Conservation (phyloP, 53 echinoderm and acorn worm species). For the Paelopatides confundens region DNA sequence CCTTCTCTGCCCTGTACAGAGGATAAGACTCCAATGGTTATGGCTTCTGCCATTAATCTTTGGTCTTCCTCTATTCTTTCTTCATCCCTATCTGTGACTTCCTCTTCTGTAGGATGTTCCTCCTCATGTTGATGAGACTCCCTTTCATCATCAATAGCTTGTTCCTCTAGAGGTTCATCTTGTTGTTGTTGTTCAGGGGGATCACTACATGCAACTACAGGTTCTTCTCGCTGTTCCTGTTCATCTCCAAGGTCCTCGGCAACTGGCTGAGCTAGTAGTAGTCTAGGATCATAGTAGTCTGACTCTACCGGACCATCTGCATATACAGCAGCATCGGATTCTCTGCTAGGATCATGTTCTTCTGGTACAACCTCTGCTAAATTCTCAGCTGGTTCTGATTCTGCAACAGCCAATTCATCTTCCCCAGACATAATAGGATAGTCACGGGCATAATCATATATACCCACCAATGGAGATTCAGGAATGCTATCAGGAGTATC, state of each 20-base stretch:
- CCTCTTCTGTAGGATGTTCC: not conserved
- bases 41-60: conserved; percentile 5
- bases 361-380: not conserved
- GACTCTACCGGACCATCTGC: conserved; percentile 96
- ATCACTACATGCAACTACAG: not conserved
- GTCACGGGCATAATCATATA: not conserved
- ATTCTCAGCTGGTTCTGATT: conserved; percentile 12
- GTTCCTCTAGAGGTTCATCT: not conserved
- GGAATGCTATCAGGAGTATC: conserved; percentile 86
- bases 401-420: conserved; percentile 1
- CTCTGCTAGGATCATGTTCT: conserved; percentile 35
- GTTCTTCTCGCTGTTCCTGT: not conserved
- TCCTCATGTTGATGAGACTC: not conserved
- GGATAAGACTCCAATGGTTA: conserved; percentile 11
- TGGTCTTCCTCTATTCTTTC: not conserved
- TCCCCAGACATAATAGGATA: not conserved
- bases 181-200: not conserved
- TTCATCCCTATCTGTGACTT: conserved; percentile 1
- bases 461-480: conserved; percentile 8
- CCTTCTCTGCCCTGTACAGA: not conserved
- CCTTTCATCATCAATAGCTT: not conserved
- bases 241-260: not conserved
- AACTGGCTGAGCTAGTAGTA: conserved; percentile 54
- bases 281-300: conserved; percentile 88
- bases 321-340: conserved; percentile 38